A percentile compares a stretch with the other conserved stretches of the same genome.
phyloP scores from a whole-genome alignment of 1,140 invertebrate genomes.

The Archegozetes longisetosus region DNA sequence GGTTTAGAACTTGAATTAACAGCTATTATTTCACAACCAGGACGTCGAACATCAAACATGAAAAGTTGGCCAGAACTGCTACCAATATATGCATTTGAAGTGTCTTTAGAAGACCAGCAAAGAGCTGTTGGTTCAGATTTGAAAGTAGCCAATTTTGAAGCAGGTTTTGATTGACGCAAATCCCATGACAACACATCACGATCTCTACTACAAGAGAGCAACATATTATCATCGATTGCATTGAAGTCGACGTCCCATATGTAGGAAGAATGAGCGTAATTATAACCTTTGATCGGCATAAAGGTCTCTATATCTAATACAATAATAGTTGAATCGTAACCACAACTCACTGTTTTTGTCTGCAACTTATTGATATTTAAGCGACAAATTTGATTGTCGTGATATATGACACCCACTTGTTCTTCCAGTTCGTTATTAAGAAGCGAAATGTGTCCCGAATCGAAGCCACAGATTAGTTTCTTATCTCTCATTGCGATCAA shows the following conservation, averaged over 20 bases:
- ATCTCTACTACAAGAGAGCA: constrained; percentile 1
- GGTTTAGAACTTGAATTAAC: neutral
- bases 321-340: neutral
- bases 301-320: constrained; percentile 2
- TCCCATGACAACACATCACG: constrained; percentile 5
- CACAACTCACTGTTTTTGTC: neutral
- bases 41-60: neutral
- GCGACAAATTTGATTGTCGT: neutral
- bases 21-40: neutral
- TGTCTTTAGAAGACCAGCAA: neutral
- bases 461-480: neutral
- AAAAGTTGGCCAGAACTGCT: neutral
- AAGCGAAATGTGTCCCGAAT: neutral
- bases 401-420: neutral
- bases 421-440: neutral
- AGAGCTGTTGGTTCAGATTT: neutral
- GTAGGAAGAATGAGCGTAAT: constrained; percentile 1
- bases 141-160: neutral
- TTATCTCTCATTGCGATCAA: neutral
- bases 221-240: neutral
- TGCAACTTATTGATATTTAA: neutral
- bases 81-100: neutral
- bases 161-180: neutral
- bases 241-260: neutral
- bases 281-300: neutral